Percentiles rank a stretch among this genome's conserved stretches.
Evolutionary conservation across 2,797 vertebrate genomes (phyloP).

Genomic region (Poeciliopsis infans): DNA sequence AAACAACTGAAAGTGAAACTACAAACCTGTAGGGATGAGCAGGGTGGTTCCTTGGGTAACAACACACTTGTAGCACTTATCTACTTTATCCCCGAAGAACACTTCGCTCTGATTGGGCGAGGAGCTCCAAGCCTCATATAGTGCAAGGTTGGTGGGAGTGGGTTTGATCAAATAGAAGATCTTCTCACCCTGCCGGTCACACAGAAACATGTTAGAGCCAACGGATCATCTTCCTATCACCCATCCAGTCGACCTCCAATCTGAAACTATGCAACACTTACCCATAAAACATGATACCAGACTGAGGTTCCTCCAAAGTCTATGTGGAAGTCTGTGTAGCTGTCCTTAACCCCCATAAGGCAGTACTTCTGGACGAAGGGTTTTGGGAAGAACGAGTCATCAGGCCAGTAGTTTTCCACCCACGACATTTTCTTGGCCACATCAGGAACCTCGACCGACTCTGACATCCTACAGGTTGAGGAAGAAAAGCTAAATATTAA

Average conservation of each 20-base stretch:
- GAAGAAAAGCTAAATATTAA: not conserved
- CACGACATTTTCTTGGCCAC: constrained; percentile 98
- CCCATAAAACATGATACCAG: constrained; percentile 99
- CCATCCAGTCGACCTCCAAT: not conserved
- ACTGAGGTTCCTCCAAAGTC: constrained; percentile 99
- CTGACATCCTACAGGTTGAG: constrained; percentile 87
- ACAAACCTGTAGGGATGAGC: constrained; percentile 96
- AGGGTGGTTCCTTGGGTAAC: constrained; percentile 96
- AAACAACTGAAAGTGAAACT: not conserved
- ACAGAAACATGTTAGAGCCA: constrained; percentile 7
- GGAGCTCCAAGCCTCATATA: constrained; percentile 98
- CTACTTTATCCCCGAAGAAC: constrained; percentile 97
- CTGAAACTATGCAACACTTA: constrained; percentile 71
- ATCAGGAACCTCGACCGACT: constrained; percentile 94
- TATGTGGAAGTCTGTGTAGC: constrained; percentile 99
- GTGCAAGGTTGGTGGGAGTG: constrained; percentile 92
- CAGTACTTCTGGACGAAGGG: constrained; percentile 99
- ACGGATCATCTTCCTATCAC: not conserved
- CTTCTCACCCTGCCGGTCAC: constrained; percentile 90
- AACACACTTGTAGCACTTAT: constrained; percentile 96
- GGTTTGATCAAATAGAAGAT: constrained; percentile 98
- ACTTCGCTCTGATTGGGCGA: constrained; percentile 98
- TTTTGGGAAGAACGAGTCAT: constrained; percentile 98
- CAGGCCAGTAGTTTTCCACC: constrained; percentile 99
- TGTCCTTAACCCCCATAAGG: constrained; percentile 97